phyloP scores from a whole-genome alignment of 2,888 invertebrate species.

The Bruchidius siliquastri region DNA sequence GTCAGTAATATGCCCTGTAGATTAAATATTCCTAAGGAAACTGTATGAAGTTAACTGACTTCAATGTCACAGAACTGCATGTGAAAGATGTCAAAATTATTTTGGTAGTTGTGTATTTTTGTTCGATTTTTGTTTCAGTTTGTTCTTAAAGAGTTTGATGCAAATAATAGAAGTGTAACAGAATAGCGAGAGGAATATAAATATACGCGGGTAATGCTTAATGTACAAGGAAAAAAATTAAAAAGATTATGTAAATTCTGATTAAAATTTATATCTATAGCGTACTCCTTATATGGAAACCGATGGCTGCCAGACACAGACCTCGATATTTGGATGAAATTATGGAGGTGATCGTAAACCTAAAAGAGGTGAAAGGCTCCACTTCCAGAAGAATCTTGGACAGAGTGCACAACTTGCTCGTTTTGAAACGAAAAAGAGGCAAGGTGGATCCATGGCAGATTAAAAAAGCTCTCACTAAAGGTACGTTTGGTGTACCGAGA shows the following conservation, averaged over 20 bases:
- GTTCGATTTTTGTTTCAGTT: no score
- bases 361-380: slow-evolving; percentile 26
- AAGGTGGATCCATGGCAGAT: slow-evolving; percentile 21
- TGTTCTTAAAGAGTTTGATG: no score
- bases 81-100: background rate
- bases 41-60: background rate
- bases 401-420: slow-evolving; percentile 16
- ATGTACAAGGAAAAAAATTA: no score
- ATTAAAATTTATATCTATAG: no score
- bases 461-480: slow-evolving; percentile 17
- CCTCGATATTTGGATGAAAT: slow-evolving; percentile 19
- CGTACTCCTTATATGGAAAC: background rate
- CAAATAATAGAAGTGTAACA: no score
- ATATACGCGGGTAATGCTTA: no score
- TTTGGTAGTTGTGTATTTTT: background rate
- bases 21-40: background rate
- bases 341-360: slow-evolving; percentile 29
- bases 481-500: slow-evolving; percentile 12
- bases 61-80: background rate
- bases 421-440: slow-evolving; percentile 13
- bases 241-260: no score
- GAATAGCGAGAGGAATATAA: no score
- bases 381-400: slow-evolving; percentile 26
- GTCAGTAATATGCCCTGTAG: background rate
- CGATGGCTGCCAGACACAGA: background rate